Evolutionary conservation across 2,113 vertebrate genomes (phyloP).

Genomic region (Synodontis membranacea): DNA sequence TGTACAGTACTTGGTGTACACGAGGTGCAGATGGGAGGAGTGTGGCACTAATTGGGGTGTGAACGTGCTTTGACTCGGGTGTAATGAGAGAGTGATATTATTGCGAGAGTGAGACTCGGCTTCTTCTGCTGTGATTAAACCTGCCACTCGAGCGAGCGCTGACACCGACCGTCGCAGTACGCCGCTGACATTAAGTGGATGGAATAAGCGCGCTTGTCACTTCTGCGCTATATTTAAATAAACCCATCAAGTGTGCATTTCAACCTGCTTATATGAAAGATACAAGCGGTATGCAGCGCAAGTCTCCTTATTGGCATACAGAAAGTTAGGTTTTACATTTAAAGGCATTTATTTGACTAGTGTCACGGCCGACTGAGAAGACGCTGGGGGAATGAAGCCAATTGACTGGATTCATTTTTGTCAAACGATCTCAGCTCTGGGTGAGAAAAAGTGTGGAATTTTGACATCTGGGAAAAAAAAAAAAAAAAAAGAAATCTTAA

Average conservation of each 20-base stretch:
- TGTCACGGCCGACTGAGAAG: not conserved
- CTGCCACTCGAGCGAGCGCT: constrained; percentile 33
- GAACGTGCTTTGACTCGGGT: constrained; percentile 44
- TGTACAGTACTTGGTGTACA: constrained; percentile 7
- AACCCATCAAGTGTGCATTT: constrained; percentile 26
- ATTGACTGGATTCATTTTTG: not conserved
- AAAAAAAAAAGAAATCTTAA: not conserved
- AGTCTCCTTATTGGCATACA: constrained; percentile 3
- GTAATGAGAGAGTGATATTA: constrained; percentile 44
- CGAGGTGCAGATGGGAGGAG: constrained; percentile 6
- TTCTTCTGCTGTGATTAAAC: constrained; percentile 47
- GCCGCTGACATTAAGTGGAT: constrained; percentile 44
- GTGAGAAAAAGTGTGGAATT: not conserved
- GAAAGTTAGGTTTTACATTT: constrained; percentile 1
- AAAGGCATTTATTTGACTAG: not conserved
- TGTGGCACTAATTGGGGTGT: constrained; percentile 47
- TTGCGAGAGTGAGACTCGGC: constrained; percentile 19
- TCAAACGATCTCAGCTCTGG: not conserved
- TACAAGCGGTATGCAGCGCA: not conserved
- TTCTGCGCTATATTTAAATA: constrained; percentile 48
- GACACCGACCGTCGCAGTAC: constrained; percentile 4
- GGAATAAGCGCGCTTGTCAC: constrained; percentile 46
- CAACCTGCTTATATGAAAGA: constrained; percentile 19
- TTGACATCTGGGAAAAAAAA: too few relatives aligned
- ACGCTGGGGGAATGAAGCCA: not conserved